phyloP scores from a whole-genome alignment of 1,140 invertebrate species.

The Latrodectus geometricus region DNA sequence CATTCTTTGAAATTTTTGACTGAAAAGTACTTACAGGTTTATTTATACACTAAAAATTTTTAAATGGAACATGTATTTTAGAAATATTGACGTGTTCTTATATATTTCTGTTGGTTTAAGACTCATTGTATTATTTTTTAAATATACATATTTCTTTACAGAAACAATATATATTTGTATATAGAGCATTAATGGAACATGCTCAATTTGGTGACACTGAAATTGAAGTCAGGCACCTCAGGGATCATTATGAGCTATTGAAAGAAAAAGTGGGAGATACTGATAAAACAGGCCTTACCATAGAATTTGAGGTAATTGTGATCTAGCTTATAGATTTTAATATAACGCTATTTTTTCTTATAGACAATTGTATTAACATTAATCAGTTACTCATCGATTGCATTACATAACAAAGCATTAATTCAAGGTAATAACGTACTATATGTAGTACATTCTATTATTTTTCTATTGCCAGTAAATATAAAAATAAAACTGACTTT shows the following conservation, averaged over 20 bases:
- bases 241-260: constrained; percentile 74
- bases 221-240: constrained; percentile 79
- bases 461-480: too few relatives aligned
- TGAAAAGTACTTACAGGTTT: too few relatives aligned
- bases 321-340: background rate
- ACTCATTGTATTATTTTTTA: background rate
- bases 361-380: too few relatives aligned
- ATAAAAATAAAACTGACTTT: too few relatives aligned
- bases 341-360: too few relatives aligned
- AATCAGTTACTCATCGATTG: too few relatives aligned
- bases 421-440: background rate
- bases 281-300: constrained; percentile 64
- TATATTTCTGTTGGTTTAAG: background rate
- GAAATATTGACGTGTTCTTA: too few relatives aligned
- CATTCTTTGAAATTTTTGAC: too few relatives aligned
- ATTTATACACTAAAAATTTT: too few relatives aligned
- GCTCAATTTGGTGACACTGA: constrained; percentile 95
- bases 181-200: constrained; percentile 92
- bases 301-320: constrained; percentile 82
- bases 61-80: too few relatives aligned
- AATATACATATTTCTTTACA: constrained; percentile 12
- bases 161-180: constrained; percentile 98
- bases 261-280: constrained; percentile 73
- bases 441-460: too few relatives aligned
- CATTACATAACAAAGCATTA: background rate